Conservation (phyloP, 2,113 vertebrate species). For the Stictonetta naevosa region DNA sequence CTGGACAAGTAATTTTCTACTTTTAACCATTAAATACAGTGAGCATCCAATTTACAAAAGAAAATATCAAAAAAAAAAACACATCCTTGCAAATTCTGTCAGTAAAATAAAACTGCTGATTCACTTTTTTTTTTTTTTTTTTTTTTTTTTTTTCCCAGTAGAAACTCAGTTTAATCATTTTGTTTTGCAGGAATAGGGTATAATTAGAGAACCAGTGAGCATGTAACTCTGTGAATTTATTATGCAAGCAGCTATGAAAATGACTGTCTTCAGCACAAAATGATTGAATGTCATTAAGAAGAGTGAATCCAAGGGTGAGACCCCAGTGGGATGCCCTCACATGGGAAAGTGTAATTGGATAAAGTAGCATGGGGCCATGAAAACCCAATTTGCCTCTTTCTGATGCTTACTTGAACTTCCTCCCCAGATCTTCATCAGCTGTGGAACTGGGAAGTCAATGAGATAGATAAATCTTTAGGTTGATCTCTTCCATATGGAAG, state of each 20-base stretch:
- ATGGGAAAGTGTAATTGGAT: slow-evolving; percentile 50
- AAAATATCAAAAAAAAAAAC: not conserved
- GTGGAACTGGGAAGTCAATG: slow-evolving; percentile 11
- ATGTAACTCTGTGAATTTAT: slow-evolving; percentile 66
- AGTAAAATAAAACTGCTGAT: slow-evolving; percentile 44
- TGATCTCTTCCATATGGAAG: slow-evolving; percentile 27
- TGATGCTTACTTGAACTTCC: slow-evolving; percentile 7
- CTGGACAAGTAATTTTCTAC: not conserved
- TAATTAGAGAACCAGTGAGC: slow-evolving; percentile 71
- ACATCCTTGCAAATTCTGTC: not conserved
- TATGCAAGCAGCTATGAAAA: slow-evolving; percentile 65
- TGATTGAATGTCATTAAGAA: slow-evolving; percentile 68
- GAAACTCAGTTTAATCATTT: slow-evolving; percentile 58
- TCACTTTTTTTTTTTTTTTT: not conserved
- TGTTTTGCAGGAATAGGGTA: slow-evolving; percentile 43
- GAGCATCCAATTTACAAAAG: not conserved
- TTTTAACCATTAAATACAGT: not conserved
- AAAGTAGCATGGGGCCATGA: slow-evolving; percentile 61
- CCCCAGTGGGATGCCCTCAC: slow-evolving; percentile 56
- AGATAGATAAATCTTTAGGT: slow-evolving; percentile 23
- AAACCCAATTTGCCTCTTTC: slow-evolving; percentile 49
- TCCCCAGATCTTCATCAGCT: slow-evolving; percentile 4
- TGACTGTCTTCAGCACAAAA: slow-evolving; percentile 71
- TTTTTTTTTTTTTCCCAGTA: not conserved
- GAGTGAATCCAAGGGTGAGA: slow-evolving; percentile 62